A percentile compares a stretch with the other conserved stretches of the same genome.
phyloP scores from a whole-genome alignment of 2,797 vertebrate genomes.

The Sternarchorhynchus goeldii region DNA sequence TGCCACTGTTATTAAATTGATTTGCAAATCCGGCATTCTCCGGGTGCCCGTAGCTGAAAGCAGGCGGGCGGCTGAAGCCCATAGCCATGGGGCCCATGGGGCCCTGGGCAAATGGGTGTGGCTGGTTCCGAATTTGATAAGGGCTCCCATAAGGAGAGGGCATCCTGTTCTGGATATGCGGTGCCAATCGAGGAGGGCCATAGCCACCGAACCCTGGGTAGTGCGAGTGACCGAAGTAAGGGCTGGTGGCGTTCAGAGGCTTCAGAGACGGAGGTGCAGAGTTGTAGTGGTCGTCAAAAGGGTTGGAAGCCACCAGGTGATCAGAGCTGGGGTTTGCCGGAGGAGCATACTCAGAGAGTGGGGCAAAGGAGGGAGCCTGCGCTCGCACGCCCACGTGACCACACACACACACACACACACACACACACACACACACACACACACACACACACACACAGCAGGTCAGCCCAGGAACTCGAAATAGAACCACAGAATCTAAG shows the following conservation, averaged over 20 bases:
- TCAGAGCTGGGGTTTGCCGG: slow-evolving; percentile 81
- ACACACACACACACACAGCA: too few species aligned
- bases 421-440: too few species aligned
- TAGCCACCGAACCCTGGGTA: slow-evolving; percentile 76
- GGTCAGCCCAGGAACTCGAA: too few species aligned
- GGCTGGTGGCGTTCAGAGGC: slow-evolving; percentile 70
- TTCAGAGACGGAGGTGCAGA: slow-evolving; percentile 74
- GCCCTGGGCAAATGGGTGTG: slow-evolving; percentile 76
- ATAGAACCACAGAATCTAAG: too few species aligned
- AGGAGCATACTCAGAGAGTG: slow-evolving; percentile 83
- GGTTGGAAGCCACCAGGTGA: slow-evolving; percentile 84
- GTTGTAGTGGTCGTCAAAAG: slow-evolving; percentile 84
- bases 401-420: too few species aligned
- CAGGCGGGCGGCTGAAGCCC: slow-evolving; percentile 74
- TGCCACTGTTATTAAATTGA: slow-evolving; percentile 70
- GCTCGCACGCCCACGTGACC: too few species aligned
- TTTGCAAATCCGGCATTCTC: slow-evolving; percentile 74
- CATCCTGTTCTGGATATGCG: slow-evolving; percentile 75
- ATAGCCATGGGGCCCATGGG: slow-evolving; percentile 71
- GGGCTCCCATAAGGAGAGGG: slow-evolving; percentile 71
- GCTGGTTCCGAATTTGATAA: slow-evolving; percentile 77
- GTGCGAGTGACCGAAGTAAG: slow-evolving; percentile 71
- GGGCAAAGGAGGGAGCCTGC: slow-evolving; percentile 75
- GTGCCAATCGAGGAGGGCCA: slow-evolving; percentile 76
- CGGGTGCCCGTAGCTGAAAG: slow-evolving; percentile 73